A percentile compares a stretch with the other conserved stretches of the same genome.
These are phyloP conservation scores for Oryctolagus cuniculus DNA, from an alignment of 2,113 vertebrate species.

Conservation along the genomic window mOryCun1.1 NC_091433.1:192644001-192644500, in stretches of 20 bases:
- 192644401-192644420: constrained; percentile 97
- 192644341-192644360: not conserved
- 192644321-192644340: not conserved
- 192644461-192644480: constrained; percentile 96
- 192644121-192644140: accelerated
- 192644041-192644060: not conserved
- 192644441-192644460: constrained; percentile 98
- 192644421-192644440: constrained; percentile 99
- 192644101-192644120: not conserved
- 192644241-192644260: not conserved
- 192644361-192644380: not conserved
- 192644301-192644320: not conserved
- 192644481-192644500: constrained; percentile 95
- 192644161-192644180: not conserved
- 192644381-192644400: constrained; percentile 79
- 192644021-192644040: not conserved
- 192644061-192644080: not conserved
- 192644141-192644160: not conserved
- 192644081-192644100: not conserved
- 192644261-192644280: not conserved
- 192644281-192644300: not conserved
- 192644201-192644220: too few species aligned
- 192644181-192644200: too few species aligned
- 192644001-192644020: not conserved
- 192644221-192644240: not conserved